Percentiles rank a stretch among this genome's conserved stretches.
Evolutionary conservation across 2,113 vertebrate species (phyloP).

Genomic region (Phoenicopterus ruber): DNA sequence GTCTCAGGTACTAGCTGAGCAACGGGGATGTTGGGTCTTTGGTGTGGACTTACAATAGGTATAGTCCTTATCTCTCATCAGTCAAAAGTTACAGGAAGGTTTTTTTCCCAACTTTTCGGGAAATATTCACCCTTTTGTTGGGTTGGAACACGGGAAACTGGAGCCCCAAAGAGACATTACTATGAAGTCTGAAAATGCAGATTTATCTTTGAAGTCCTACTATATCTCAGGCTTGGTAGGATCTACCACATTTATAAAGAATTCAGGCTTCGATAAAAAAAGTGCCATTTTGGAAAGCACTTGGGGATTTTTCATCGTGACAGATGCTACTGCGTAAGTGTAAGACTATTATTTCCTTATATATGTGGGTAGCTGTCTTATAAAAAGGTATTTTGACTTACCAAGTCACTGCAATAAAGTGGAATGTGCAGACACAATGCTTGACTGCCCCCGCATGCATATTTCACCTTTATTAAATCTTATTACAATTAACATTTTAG

Average conservation of each 20-base stretch:
- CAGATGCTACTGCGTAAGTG: conserved; percentile 17
- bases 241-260: neutral
- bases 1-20: neutral
- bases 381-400: conserved; percentile 32
- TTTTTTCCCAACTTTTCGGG: neutral
- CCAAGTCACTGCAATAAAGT: neutral
- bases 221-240: neutral
- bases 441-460: conserved; percentile 23
- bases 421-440: conserved; percentile 26
- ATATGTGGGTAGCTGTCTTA: conserved; percentile 1
- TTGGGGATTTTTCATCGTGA: conserved; percentile 37
- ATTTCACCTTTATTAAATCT: conserved; percentile 28
- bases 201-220: neutral
- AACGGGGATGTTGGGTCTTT: neutral
- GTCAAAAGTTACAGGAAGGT: neutral
- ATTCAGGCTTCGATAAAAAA: neutral
- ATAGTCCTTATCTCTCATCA: neutral
- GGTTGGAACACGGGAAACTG: neutral
- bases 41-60: neutral
- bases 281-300: neutral
- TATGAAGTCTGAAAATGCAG: neutral
- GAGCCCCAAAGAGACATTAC: neutral
- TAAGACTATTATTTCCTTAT: conserved; percentile 18
- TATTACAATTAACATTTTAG: conserved; percentile 11
- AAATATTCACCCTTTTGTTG: neutral